Percentiles rank a stretch among this genome's conserved stretches.
These are phyloP conservation scores for Phyto melanocephala DNA, from an alignment of 2,888 invertebrate species.

Conservation along the genomic window DNA sequence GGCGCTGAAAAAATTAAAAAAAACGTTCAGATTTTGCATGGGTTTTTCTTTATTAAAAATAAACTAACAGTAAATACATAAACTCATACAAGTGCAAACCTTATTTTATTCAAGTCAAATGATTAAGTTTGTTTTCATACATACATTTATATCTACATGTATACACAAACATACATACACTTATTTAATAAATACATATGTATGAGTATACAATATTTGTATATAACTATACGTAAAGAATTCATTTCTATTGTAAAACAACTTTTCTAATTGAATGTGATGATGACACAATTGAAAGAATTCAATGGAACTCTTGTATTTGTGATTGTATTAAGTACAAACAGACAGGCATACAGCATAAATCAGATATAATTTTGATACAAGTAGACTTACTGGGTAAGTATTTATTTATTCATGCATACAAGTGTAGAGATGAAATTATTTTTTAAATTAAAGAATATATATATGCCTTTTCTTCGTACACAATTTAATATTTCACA, in stretches of 20 bases:
- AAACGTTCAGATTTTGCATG: no score
- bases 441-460: slow-evolving; percentile 57
- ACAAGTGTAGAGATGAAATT: slow-evolving; percentile 28
- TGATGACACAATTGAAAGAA: slow-evolving; percentile 63
- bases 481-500: slow-evolving; percentile 54
- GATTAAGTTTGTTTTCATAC: slow-evolving; percentile 24
- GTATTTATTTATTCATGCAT: not conserved
- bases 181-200: no score
- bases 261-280: slow-evolving; percentile 59
- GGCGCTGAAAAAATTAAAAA: no score
- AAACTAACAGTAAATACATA: not conserved
- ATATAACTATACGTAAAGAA: not conserved
- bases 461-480: slow-evolving; percentile 45
- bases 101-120: slow-evolving; percentile 3
- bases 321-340: not conserved
- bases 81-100: not conserved
- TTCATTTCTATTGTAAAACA: slow-evolving; percentile 51
- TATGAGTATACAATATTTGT: no score
- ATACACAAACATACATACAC: not conserved
- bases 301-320: slow-evolving; percentile 20
- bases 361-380: slow-evolving; percentile 10
- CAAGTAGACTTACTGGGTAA: not conserved
- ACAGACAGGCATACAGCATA: not conserved
- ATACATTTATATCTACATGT: not conserved
- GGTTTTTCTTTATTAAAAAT: no score